These are phyloP conservation scores for Oligia fasciuncula DNA, from an alignment of 2,888 invertebrate genomes.

Conservation along the genomic window DNA sequence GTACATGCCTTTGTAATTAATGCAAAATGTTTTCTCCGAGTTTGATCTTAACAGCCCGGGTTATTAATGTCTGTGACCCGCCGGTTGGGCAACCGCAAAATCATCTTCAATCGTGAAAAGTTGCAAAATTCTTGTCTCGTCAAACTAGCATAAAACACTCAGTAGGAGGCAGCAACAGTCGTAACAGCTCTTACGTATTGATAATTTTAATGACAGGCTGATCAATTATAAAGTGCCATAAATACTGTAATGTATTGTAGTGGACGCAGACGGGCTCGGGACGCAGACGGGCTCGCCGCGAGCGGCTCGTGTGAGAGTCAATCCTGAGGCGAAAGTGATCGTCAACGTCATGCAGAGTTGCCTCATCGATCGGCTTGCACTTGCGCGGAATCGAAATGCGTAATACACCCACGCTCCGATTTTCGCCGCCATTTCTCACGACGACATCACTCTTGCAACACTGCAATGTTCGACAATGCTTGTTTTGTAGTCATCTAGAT, in stretches of 20 bases:
- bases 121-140: constrained; percentile 53
- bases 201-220: constrained; percentile 37
- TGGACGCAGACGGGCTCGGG: constrained; percentile 22
- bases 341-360: constrained; percentile 76
- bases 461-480: constrained; percentile 78
- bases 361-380: constrained; percentile 82
- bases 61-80: constrained; percentile 29
- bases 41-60: constrained; percentile 21
- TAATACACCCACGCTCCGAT: constrained; percentile 88
- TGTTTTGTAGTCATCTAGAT: constrained; percentile 76
- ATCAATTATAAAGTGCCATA: constrained; percentile 45
- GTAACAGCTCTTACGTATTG: constrained; percentile 42
- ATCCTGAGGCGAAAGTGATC: constrained; percentile 82
- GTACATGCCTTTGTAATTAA: constrained; percentile 27
- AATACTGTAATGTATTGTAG: constrained; percentile 48
- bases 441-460: constrained; percentile 79
- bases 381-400: constrained; percentile 79
- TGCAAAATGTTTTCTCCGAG: constrained; percentile 16
- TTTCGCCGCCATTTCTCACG: constrained; percentile 85
- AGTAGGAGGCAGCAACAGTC: constrained; percentile 32
- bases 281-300: constrained; percentile 18
- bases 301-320: constrained; percentile 72
- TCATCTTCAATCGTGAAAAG: constrained; percentile 55
- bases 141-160: constrained; percentile 44
- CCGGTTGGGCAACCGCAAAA: constrained; percentile 45